Evolutionary conservation across 1,140 invertebrate species (phyloP).

Genomic region (Proales similis): DNA sequence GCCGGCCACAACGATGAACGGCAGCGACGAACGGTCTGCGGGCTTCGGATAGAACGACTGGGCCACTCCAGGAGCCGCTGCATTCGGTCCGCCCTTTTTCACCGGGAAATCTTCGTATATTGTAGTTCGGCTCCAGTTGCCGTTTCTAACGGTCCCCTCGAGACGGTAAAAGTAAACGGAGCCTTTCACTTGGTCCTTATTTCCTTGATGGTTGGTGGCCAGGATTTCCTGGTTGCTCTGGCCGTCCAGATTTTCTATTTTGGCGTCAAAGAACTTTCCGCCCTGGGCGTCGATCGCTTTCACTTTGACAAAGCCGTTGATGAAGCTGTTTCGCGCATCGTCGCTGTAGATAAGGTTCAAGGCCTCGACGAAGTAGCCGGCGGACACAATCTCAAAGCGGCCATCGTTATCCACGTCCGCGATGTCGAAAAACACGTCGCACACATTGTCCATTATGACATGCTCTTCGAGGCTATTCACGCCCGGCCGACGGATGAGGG

Average conservation of each 20-base stretch:
- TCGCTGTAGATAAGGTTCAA: slow-evolving; percentile 29
- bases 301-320: slow-evolving; percentile 33
- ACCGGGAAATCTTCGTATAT: slow-evolving; percentile 31
- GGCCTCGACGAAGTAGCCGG: slow-evolving; percentile 12
- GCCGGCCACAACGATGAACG: slow-evolving; percentile 25
- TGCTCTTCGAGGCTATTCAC: background rate
- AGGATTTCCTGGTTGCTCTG: slow-evolving; percentile 15
- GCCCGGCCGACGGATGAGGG: slow-evolving; percentile 2
- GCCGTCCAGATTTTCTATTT: slow-evolving; percentile 19
- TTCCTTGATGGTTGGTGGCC: slow-evolving; percentile 29
- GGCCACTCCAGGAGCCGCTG: slow-evolving; percentile 21
- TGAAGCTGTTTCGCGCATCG: slow-evolving; percentile 29
- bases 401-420: slow-evolving; percentile 32
- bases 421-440: slow-evolving; percentile 36
- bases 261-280: slow-evolving; percentile 25
- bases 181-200: slow-evolving; percentile 23
- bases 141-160: slow-evolving; percentile 1
- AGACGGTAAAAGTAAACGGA: slow-evolving; percentile 8
- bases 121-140: slow-evolving; percentile 11
- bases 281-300: background rate
- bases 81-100: slow-evolving; percentile 3
- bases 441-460: slow-evolving; percentile 30
- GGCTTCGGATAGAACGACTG: slow-evolving; percentile 27
- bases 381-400: slow-evolving; percentile 27
- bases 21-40: background rate